Percentiles rank a stretch among this genome's conserved stretches.
Conservation (phyloP, 2,888 invertebrate genomes). For the Dyspetes luteomarginatus region DNA sequence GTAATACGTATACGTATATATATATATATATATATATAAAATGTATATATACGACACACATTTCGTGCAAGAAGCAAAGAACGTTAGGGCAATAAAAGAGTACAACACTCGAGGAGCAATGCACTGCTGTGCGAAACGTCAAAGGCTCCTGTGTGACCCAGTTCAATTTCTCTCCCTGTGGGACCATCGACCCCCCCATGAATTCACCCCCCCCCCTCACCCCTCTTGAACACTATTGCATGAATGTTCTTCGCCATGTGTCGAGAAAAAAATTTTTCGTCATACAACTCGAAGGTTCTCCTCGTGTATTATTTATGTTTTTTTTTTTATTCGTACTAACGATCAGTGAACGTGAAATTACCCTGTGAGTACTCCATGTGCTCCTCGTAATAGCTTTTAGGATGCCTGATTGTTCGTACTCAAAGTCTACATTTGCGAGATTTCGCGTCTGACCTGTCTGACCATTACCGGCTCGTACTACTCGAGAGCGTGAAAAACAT, state of each 20-base stretch:
- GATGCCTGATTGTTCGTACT: slow-evolving; percentile 8
- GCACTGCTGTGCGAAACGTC: slow-evolving; percentile 46
- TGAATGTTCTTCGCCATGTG: slow-evolving; percentile 35
- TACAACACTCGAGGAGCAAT: slow-evolving; percentile 51
- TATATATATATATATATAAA: background rate
- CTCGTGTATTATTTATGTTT: slow-evolving; percentile 44
- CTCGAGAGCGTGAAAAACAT: background rate
- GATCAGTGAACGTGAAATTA: background rate
- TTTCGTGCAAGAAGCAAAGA: background rate
- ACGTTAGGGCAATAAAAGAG: slow-evolving; percentile 5
- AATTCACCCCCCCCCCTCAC: too few species aligned
- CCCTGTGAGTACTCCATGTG: too few species aligned
- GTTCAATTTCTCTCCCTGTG: slow-evolving; percentile 40
- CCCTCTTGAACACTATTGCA: slow-evolving; percentile 35
- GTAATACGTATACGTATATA: background rate
- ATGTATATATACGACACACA: slow-evolving; percentile 14
- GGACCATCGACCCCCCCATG: slow-evolving; percentile 54
- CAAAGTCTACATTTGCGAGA: background rate
- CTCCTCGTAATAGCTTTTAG: too few species aligned
- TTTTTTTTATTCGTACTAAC: background rate
- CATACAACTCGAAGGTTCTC: slow-evolving; percentile 9
- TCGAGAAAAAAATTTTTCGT: slow-evolving; percentile 33
- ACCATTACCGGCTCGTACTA: slow-evolving; percentile 16
- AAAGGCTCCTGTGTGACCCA: slow-evolving; percentile 57
- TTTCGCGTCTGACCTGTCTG: slow-evolving; percentile 4